A percentile compares a stretch with the other conserved stretches of the same genome.
Conservation (phyloP, 2,888 invertebrate genomes). For the Gibbula magus region DNA sequence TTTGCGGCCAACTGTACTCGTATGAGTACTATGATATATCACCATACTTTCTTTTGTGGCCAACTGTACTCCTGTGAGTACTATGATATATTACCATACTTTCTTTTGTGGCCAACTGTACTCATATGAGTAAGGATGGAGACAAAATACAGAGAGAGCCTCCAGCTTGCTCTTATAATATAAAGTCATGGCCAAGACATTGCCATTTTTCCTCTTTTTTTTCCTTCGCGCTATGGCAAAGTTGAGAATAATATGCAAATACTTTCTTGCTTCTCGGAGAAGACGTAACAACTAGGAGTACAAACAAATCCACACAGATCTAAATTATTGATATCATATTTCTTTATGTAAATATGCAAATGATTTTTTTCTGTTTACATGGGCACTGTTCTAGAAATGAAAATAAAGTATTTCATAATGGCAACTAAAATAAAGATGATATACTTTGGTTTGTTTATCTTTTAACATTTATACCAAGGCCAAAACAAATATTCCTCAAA, state of each 20-base stretch:
- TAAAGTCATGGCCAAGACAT: constrained; percentile 15
- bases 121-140: too few species aligned
- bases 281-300: neutral
- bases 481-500: too few species aligned
- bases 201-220: neutral
- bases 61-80: too few species aligned
- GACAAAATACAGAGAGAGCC: too few species aligned
- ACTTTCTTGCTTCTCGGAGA: neutral
- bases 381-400: neutral
- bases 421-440: too few species aligned
- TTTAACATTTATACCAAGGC: too few species aligned
- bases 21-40: too few species aligned
- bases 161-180: neutral
- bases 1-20: too few species aligned
- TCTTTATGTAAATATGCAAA: neutral
- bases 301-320: constrained; percentile 20
- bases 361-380: neutral
- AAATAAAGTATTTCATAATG: neutral
- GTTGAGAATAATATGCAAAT: constrained; percentile 6
- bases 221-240: neutral
- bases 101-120: too few species aligned
- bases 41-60: too few species aligned
- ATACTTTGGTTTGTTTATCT: too few species aligned
- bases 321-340: neutral
- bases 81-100: too few species aligned